Conservation (phyloP, 2,888 invertebrate species). For the Amphipyra tragopoginis region DNA sequence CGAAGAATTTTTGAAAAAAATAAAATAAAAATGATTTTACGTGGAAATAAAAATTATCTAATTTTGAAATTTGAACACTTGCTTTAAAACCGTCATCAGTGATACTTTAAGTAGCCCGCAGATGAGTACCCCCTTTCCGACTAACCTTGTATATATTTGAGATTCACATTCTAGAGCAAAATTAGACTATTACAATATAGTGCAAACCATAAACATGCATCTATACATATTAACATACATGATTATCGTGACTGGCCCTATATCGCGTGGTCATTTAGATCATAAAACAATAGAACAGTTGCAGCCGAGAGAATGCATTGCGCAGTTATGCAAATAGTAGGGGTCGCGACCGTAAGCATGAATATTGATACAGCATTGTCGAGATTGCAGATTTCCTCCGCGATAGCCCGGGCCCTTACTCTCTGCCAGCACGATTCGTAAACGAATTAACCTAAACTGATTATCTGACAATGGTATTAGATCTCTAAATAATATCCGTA, state of each 20-base stretch:
- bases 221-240: conserved; percentile 81
- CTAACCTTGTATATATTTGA: not conserved
- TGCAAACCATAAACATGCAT: conserved; percentile 67
- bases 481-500: conserved; percentile 64
- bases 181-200: conserved; percentile 55
- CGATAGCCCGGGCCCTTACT: conserved; percentile 82
- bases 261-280: conserved; percentile 89
- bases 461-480: conserved; percentile 75
- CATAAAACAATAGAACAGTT: conserved; percentile 90
- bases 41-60: too few species aligned
- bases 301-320: conserved; percentile 85
- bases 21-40: too few species aligned
- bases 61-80: too few species aligned
- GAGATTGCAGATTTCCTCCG: conserved; percentile 83
- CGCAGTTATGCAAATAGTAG: conserved; percentile 88
- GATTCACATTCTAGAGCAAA: conserved; percentile 24
- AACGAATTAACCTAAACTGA: conserved; percentile 81
- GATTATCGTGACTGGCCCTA: conserved; percentile 86
- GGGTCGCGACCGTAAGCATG: conserved; percentile 88
- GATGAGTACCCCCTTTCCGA: too few species aligned
- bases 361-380: conserved; percentile 89
- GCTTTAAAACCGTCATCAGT: too few species aligned
- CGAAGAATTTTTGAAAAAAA: too few species aligned
- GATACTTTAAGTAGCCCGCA: too few species aligned
- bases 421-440: conserved; percentile 82